These are phyloP conservation scores for Apostichopus californicus DNA, from an alignment of 35 echinoderm and acorn worm genomes.

Conservation along the genomic window DNA sequence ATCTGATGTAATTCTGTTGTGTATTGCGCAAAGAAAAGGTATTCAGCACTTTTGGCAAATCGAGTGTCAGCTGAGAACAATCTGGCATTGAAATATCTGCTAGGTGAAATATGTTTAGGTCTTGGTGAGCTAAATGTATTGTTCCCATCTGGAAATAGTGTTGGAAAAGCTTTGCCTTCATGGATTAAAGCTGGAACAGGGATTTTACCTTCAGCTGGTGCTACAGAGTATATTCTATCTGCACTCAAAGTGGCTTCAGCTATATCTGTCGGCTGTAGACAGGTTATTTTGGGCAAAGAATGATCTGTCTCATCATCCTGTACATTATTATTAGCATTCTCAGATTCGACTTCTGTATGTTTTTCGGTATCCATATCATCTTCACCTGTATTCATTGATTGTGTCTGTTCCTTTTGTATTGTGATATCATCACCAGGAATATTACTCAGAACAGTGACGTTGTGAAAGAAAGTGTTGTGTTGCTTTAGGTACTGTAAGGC, in stretches of 20 bases:
- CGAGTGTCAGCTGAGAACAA: constrained; percentile 5
- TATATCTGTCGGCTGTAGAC: constrained; percentile 30
- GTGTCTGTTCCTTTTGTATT: no score
- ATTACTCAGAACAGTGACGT: no score
- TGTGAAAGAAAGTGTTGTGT: no score
- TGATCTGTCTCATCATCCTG: not conserved
- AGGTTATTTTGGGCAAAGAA: not conserved
- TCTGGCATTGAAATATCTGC: constrained; percentile 10
- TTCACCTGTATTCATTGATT: no score
- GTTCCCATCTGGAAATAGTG: constrained; percentile 23
- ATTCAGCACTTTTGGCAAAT: not conserved
- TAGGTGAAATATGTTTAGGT: not conserved
- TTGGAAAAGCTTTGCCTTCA: constrained; percentile 34
- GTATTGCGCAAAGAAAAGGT: constrained; percentile 3
- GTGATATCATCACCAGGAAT: no score
- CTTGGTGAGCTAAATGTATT: not conserved
- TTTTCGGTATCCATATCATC: not conserved
- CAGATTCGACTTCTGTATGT: not conserved
- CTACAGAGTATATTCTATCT: not conserved
- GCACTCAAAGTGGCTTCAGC: not conserved
- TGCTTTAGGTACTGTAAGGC: no score
- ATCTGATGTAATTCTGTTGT: constrained; percentile 3
- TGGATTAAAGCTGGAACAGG: not conserved
- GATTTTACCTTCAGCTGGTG: not conserved
- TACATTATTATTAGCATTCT: no score